A percentile compares a stretch with the other conserved stretches of the same genome.
phyloP scores from a whole-genome alignment of 2,797 vertebrate species.

The Sebastolobus altivelis region DNA sequence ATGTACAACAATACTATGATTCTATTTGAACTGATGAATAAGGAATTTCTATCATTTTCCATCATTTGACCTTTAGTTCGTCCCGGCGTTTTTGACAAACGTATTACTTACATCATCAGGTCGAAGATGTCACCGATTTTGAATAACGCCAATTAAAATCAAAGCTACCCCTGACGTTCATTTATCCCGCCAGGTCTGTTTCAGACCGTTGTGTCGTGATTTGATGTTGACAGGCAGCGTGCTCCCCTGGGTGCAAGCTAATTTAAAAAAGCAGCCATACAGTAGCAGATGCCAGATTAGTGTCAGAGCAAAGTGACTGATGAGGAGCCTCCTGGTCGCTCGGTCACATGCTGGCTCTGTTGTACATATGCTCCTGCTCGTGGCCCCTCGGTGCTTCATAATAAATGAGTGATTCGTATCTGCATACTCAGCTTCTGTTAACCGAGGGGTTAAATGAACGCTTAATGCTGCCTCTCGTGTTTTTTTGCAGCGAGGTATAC shows the following conservation, averaged over 20 bases:
- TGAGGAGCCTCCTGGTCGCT: constrained; percentile 70
- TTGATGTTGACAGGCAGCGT: constrained; percentile 67
- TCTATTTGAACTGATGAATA: neutral
- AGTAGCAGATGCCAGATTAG: constrained; percentile 80
- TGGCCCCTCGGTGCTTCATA: constrained; percentile 42
- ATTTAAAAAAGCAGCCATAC: constrained; percentile 76
- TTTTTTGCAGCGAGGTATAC: constrained; percentile 6
- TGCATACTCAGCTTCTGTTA: constrained; percentile 52
- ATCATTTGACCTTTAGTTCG: neutral
- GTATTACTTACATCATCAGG: neutral
- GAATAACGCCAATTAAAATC: constrained; percentile 46
- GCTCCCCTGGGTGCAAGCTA: constrained; percentile 67
- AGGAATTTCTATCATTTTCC: neutral
- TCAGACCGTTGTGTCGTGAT: constrained; percentile 60
- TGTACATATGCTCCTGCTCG: constrained; percentile 46
- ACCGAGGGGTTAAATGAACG: constrained; percentile 42
- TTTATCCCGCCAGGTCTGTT: constrained; percentile 57
- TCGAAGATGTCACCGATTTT: constrained; percentile 15
- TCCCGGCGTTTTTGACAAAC: neutral
- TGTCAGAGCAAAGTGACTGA: constrained; percentile 77
- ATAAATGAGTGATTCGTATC: constrained; percentile 54
- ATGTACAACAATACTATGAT: neutral
- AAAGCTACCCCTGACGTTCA: constrained; percentile 30
- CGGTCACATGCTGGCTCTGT: constrained; percentile 57
- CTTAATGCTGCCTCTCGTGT: constrained; percentile 28